These are phyloP conservation scores for Dromius quadrimaculatus DNA, from an alignment of 2,888 invertebrate species.

Conservation along the genomic window DNA sequence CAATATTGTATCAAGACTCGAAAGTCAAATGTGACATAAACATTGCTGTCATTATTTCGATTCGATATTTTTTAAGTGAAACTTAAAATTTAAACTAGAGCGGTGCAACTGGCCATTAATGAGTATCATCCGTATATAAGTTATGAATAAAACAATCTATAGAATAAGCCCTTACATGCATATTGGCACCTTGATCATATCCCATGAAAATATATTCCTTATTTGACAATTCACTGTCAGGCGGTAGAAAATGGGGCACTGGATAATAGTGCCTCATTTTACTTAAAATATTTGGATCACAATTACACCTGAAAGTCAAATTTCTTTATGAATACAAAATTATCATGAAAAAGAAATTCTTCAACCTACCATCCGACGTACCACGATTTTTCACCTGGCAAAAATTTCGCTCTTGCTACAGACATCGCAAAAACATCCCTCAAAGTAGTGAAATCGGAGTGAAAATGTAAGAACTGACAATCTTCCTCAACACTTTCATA, in stretches of 20 bases:
- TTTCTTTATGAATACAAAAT: background rate
- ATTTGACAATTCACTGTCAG: conserved; percentile 88
- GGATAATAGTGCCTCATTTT: conserved; percentile 82
- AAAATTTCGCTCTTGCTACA: conserved; percentile 72
- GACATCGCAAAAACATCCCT: conserved; percentile 84
- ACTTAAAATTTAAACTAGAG: no score
- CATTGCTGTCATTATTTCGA: no score
- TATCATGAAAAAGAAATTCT: background rate
- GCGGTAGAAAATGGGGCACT: conserved; percentile 87
- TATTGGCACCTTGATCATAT: conserved; percentile 88
- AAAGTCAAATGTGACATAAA: no score
- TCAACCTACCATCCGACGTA: conserved; percentile 88
- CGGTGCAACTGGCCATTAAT: no score
- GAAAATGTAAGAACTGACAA: conserved; percentile 89
- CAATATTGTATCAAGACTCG: no score
- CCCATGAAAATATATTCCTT: conserved; percentile 95
- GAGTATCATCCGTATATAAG: no score
- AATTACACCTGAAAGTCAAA: conserved; percentile 78
- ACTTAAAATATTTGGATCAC: conserved; percentile 82
- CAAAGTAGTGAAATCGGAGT: conserved; percentile 82
- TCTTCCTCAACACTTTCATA: conserved; percentile 82
- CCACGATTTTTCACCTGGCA: conserved; percentile 79
- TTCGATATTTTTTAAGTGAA: no score
- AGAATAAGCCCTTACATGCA: conserved; percentile 78
- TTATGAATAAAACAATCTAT: no score